Percentiles rank a stretch among this genome's conserved stretches.
These are phyloP conservation scores for Microplitis demolitor DNA, from an alignment of 1,140 invertebrate species.

Conservation along the genomic window DNA sequence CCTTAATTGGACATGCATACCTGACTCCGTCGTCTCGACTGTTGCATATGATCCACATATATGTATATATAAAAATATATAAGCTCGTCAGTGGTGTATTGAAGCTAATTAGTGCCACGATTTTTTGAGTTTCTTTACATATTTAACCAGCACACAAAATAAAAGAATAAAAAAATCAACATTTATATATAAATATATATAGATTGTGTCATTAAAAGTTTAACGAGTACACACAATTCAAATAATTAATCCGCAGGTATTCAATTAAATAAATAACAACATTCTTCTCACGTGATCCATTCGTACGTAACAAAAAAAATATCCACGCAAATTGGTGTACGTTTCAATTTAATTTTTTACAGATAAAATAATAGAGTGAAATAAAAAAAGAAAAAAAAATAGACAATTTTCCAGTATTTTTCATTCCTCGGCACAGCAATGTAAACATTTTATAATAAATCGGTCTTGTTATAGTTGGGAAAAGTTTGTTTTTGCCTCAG, in stretches of 20 bases:
- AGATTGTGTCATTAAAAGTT: not conserved
- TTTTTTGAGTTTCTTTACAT: not conserved
- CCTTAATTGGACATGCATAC: slow-evolving; percentile 32
- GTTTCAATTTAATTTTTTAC: no score
- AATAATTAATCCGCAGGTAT: not conserved
- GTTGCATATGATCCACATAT: not conserved
- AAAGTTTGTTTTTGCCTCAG: slow-evolving; percentile 54
- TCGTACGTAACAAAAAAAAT: no score
- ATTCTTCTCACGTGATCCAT: not conserved
- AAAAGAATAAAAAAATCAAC: not conserved
- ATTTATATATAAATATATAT: not conserved
- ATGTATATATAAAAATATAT: not conserved
- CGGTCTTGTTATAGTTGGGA: slow-evolving; percentile 51
- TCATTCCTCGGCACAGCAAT: not conserved
- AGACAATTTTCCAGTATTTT: not conserved
- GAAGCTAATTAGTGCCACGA: slow-evolving; percentile 6
- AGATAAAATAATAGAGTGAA: not conserved
- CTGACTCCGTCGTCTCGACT: no score
- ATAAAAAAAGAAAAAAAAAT: not conserved
- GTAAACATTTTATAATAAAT: slow-evolving; percentile 51
- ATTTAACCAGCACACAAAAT: slow-evolving; percentile 7
- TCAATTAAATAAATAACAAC: not conserved
- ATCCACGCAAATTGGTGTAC: no score
- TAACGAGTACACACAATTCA: not conserved
- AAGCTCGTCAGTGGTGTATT: not conserved